Percentiles rank a stretch among this genome's conserved stretches.
These are phyloP conservation scores for Hemitrygon akajei DNA, from an alignment of 2,797 vertebrate genomes.

Conservation along the genomic window DNA sequence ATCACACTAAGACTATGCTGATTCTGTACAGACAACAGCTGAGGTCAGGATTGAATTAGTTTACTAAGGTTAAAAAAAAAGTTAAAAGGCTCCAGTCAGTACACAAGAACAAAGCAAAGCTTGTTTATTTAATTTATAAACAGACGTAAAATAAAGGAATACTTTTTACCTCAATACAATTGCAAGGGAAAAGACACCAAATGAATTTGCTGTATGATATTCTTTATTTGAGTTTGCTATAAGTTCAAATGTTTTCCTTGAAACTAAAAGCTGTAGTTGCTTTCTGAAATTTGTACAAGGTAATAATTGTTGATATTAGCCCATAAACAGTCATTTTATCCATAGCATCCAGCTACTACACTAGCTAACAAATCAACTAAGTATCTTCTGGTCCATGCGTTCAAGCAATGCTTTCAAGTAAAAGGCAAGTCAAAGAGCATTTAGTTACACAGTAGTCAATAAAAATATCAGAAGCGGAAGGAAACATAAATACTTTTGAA, in stretches of 20 bases:
- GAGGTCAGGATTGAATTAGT: neutral
- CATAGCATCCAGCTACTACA: neutral
- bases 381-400: neutral
- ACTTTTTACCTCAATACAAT: neutral
- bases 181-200: neutral
- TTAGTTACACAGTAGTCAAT: too few relatives aligned
- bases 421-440: neutral
- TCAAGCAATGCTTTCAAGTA: neutral
- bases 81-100: neutral
- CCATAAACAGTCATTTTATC: neutral
- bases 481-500: neutral
- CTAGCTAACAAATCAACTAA: neutral
- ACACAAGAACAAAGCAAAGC: neutral
- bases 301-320: neutral
- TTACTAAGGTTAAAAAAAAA: neutral
- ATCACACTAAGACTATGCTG: too few relatives aligned
- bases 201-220: neutral
- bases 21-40: too few relatives aligned
- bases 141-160: neutral
- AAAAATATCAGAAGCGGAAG: neutral
- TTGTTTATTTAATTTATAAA: neutral
- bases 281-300: neutral
- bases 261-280: neutral
- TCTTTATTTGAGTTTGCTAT: neutral
- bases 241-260: neutral